A percentile compares a stretch with the other conserved stretches of the same genome.
These are phyloP conservation scores for Lithophane socia DNA, from an alignment of 2,888 invertebrate genomes.

Conservation along the genomic window DNA sequence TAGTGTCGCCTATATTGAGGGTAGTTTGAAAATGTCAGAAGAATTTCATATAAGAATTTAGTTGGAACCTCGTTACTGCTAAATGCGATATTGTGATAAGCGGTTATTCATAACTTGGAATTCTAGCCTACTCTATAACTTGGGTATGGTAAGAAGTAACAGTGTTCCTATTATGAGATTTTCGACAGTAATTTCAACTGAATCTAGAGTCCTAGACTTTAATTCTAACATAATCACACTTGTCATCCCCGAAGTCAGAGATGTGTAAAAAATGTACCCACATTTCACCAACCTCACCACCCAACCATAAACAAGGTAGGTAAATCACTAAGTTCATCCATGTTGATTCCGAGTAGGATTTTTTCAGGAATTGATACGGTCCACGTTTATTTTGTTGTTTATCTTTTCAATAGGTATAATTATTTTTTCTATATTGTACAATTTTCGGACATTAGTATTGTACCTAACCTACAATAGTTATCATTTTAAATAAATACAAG, in stretches of 20 bases:
- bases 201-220: not conserved
- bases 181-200: not conserved
- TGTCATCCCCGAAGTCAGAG: no score
- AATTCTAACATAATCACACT: not conserved
- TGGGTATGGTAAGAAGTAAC: no score
- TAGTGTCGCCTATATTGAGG: not conserved
- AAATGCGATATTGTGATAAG: not conserved
- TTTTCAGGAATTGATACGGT: not conserved
- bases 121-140: not conserved
- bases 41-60: not conserved
- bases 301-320: not conserved
- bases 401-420: not conserved
- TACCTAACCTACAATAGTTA: not conserved
- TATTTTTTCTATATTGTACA: no score
- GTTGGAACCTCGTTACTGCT: not conserved
- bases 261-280: no score
- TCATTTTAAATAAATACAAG: constrained; percentile 4
- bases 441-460: not conserved
- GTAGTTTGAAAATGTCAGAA: not conserved
- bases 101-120: not conserved
- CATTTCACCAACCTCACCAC: no score
- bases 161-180: not conserved
- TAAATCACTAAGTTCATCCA: not conserved
- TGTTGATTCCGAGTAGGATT: no score
- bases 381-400: not conserved